phyloP scores from a whole-genome alignment of 2,113 vertebrate genomes.

The Calypte anna region DNA sequence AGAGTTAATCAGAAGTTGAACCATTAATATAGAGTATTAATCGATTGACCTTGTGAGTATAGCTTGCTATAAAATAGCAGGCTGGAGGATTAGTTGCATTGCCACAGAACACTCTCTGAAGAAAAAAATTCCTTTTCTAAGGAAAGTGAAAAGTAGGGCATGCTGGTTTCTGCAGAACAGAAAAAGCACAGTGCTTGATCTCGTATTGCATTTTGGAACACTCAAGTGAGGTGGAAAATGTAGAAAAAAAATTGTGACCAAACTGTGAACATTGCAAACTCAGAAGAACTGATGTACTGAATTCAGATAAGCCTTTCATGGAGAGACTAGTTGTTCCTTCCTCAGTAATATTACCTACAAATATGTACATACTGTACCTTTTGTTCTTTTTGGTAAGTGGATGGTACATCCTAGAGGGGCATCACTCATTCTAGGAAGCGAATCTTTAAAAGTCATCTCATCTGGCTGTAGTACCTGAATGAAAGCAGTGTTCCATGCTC shows the following conservation, averaged over 20 bases:
- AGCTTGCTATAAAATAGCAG: neutral
- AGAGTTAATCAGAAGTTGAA: constrained; percentile 40
- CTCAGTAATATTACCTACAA: constrained; percentile 29
- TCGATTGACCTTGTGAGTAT: constrained; percentile 5
- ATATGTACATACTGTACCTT: constrained; percentile 49
- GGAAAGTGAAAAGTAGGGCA: constrained; percentile 44
- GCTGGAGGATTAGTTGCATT: neutral
- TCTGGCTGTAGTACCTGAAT: neutral
- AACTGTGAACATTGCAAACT: neutral
- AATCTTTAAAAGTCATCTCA: constrained; percentile 19
- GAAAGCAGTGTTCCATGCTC: constrained; percentile 7
- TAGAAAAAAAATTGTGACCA: neutral
- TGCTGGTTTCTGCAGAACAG: constrained; percentile 18
- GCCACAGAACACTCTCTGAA: neutral
- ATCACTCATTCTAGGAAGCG: constrained; percentile 19
- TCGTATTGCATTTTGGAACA: neutral
- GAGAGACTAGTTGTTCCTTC: constrained; percentile 65
- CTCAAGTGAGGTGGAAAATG: constrained; percentile 42
- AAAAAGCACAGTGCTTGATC: constrained; percentile 23
- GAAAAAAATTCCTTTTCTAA: neutral
- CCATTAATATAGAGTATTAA: constrained; percentile 49
- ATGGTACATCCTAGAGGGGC: constrained; percentile 34
- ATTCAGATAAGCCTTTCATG: constrained; percentile 59
- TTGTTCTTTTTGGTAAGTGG: constrained; percentile 38
- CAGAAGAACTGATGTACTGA: constrained; percentile 49